Conservation (phyloP, 2,888 invertebrate species). For the Phorcus lineatus region DNA sequence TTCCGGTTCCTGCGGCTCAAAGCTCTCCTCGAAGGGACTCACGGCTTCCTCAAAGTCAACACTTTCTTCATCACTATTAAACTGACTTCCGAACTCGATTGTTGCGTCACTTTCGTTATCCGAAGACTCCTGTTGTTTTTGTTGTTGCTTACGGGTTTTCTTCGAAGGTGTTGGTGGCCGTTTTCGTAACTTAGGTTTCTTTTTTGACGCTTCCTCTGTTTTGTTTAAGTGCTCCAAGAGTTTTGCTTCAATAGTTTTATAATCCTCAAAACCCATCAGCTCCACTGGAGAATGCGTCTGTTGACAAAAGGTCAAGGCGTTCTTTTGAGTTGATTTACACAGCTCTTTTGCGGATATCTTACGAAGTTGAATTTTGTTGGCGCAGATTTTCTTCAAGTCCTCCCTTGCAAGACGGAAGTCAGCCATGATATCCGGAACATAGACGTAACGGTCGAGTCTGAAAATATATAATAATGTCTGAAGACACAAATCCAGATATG, state of each 20-base stretch:
- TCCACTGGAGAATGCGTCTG: background rate
- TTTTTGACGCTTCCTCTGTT: background rate
- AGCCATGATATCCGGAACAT: background rate
- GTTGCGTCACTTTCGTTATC: slow-evolving; percentile 2
- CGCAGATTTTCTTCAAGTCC: background rate
- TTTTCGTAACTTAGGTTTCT: background rate
- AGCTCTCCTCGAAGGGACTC: background rate
- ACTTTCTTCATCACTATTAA: background rate
- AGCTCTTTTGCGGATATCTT: background rate
- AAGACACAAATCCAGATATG: background rate
- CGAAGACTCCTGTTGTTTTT: background rate
- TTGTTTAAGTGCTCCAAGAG: background rate
- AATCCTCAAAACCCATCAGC: background rate
- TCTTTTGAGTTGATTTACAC: background rate
- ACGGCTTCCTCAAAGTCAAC: background rate
- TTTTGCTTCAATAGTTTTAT: background rate
- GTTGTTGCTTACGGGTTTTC: background rate
- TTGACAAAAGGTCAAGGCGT: background rate
- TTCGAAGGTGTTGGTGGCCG: background rate
- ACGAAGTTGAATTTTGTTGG: background rate
- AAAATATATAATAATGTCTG: background rate
- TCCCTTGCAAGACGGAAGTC: background rate
- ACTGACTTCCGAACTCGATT: background rate
- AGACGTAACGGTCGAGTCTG: background rate
- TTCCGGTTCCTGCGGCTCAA: background rate